Evolutionary conservation across 2,888 invertebrate species (phyloP), one percentile per base, ranked within the genome.

Genomic region (Ormyrus thymus): DNA sequence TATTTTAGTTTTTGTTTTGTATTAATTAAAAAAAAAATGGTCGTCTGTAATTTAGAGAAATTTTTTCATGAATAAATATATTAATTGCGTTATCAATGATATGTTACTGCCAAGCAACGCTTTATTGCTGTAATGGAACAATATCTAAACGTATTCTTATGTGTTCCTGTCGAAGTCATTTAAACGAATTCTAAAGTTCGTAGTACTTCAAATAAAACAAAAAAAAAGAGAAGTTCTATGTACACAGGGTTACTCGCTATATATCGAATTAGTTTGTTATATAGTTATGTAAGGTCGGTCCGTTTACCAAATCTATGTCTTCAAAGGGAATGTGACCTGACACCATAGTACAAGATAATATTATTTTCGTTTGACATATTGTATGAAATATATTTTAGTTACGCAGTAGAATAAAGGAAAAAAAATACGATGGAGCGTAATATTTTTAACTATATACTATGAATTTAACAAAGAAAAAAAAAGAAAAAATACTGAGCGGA

Each of bases 371-470:
- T 84, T 85, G 51, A 78, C 48, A 74, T 45, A 74, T 72, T 82
- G 65, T 70, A 83, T 76, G 74, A 83, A 82, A 83, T 83, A 82
- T 83, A 84, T 86, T 84, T 84, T 84, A 82, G 77, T 84, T 85
- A 84, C 73, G 76, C 78, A 76, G 48, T 82, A 81, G 82, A 80
- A 70, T 65, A 82, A 55, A 59, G 50, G 43, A 68, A 53, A 15
- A 65, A 48, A 68, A 9, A 68, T 51, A 61, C 46, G 66, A 53
- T 43, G 7, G 58, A 56, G 50, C 66, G 51, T 75, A 68, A 8
- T 75, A 75, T 68, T 68, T 59, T 75, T 45, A 75, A 68, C 74
- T 43, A 66, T 15, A 66, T 59, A 74, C 7, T 43, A 48, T 58
- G 59, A 51, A 48, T 50, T 29, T 64, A 61, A 61, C 15, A 59